Percentiles rank a stretch among this genome's conserved stretches.
Evolutionary conservation across 1,140 invertebrate species (phyloP).

Genomic region (Drosophila albomicans): DNA sequence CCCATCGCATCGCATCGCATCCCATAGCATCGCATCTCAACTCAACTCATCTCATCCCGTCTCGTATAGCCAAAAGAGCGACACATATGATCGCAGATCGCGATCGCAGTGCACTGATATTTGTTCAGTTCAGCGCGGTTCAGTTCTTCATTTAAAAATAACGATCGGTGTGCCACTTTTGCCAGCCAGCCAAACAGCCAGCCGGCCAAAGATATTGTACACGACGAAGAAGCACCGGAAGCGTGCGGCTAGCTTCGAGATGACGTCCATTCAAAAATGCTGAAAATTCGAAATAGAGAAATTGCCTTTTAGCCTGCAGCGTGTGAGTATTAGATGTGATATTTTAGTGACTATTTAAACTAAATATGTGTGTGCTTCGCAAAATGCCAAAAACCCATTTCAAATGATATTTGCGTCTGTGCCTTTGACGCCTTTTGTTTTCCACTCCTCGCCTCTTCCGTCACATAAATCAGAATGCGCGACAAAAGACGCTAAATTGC

Average conservation of each 20-base stretch:
- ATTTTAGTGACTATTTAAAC: slow-evolving; percentile 65
- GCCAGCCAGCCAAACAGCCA: slow-evolving; percentile 40
- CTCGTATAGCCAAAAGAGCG: slow-evolving; percentile 42
- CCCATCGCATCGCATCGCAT: too few relatives aligned
- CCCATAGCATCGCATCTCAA: too few relatives aligned
- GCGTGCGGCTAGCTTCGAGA: slow-evolving; percentile 57
- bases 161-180: slow-evolving; percentile 76
- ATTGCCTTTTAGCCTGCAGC: slow-evolving; percentile 13
- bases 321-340: slow-evolving; percentile 13
- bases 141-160: slow-evolving; percentile 77
- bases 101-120: slow-evolving; percentile 59
- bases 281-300: slow-evolving; percentile 35
- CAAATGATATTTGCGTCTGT: background rate
- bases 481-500: slow-evolving; percentile 69
- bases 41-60: background rate
- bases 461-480: slow-evolving; percentile 70
- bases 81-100: slow-evolving; percentile 50
- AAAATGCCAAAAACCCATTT: slow-evolving; percentile 65
- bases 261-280: slow-evolving; percentile 70
- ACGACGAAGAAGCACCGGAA: slow-evolving; percentile 57
- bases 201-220: background rate
- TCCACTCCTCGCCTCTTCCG: background rate
- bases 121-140: slow-evolving; percentile 23
- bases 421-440: background rate
- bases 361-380: slow-evolving; percentile 58